A percentile compares a stretch with the other conserved stretches of the same genome.
Conservation (phyloP, 2,113 vertebrate genomes). For the Poeciliopsis retropinna region DNA sequence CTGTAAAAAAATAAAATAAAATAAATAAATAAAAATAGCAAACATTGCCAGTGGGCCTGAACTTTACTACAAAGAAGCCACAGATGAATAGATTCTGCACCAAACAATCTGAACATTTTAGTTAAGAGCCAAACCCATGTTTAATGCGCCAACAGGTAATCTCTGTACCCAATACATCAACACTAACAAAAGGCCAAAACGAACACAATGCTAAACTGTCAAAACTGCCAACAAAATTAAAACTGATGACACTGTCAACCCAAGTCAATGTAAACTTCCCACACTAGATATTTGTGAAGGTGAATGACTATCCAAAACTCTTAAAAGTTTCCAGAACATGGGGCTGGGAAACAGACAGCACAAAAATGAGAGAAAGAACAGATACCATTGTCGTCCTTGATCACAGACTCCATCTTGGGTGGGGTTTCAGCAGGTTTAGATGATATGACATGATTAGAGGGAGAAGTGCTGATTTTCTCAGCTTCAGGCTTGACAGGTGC, state of each 20-base stretch:
- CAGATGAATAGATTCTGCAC: not conserved
- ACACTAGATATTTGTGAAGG: not conserved
- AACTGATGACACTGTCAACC: not conserved
- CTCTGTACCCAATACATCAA: not conserved
- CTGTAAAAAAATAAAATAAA: not conserved
- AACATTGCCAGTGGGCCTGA: too few relatives aligned
- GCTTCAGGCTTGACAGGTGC: slow-evolving; percentile 57
- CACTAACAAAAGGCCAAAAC: too few relatives aligned
- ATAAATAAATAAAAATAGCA: too few relatives aligned
- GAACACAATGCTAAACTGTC: not conserved
- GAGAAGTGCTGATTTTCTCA: slow-evolving; percentile 40
- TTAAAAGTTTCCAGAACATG: slow-evolving; percentile 10
- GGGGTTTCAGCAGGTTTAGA: slow-evolving; percentile 73
- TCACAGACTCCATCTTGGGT: slow-evolving; percentile 82
- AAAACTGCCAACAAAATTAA: not conserved
- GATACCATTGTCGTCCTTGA: slow-evolving; percentile 97
- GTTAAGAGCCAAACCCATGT: not conserved
- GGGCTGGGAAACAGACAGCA: slow-evolving; percentile 36
- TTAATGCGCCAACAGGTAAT: not conserved
- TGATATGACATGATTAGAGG: slow-evolving; percentile 46
- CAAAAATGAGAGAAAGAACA: slow-evolving; percentile 61
- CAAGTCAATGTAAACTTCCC: not conserved
- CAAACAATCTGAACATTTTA: not conserved
- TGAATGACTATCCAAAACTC: not conserved
- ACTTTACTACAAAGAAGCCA: not conserved